A percentile compares a stretch with the other conserved stretches of the same genome.
phyloP scores from a whole-genome alignment of 2,113 vertebrate genomes.

The Chamaetylas fuelleborni region DNA sequence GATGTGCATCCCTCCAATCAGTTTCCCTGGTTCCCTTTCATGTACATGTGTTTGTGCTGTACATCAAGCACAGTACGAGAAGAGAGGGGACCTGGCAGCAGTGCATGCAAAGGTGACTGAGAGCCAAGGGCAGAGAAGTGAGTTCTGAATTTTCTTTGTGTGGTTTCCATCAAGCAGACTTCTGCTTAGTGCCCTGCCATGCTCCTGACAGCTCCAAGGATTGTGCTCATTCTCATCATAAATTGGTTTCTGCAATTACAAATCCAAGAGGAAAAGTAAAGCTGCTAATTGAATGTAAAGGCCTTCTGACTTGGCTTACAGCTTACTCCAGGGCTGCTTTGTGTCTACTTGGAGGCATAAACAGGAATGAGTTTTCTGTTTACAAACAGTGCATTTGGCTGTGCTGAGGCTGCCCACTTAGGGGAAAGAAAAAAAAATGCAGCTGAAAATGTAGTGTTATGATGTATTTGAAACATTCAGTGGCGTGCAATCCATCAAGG shows the following conservation, averaged over 20 bases:
- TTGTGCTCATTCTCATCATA: constrained; percentile 29
- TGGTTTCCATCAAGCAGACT: background rate
- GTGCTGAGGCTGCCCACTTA: background rate
- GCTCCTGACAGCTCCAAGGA: constrained; percentile 7
- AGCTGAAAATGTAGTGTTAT: background rate
- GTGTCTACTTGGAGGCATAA: background rate
- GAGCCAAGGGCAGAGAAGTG: background rate
- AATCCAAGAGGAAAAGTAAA: constrained; percentile 5
- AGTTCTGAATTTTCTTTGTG: background rate
- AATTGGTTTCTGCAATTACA: constrained; percentile 42
- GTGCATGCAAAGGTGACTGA: background rate
- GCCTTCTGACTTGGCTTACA: constrained; percentile 10
- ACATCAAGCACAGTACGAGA: background rate
- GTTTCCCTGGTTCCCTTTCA: background rate
- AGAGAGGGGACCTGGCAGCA: background rate
- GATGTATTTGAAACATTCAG: background rate
- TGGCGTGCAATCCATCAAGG: background rate
- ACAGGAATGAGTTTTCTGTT: constrained; percentile 1
- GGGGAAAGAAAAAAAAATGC: background rate
- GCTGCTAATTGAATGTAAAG: constrained; percentile 33
- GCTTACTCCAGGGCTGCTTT: background rate
- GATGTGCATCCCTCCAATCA: background rate
- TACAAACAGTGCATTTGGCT: background rate
- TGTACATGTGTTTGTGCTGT: background rate
- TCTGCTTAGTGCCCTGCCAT: background rate